Evolutionary conservation across 2,113 vertebrate species (phyloP), one percentile per base, ranked within the genome.

Genomic region (Elephantulus edwardii): DNA sequence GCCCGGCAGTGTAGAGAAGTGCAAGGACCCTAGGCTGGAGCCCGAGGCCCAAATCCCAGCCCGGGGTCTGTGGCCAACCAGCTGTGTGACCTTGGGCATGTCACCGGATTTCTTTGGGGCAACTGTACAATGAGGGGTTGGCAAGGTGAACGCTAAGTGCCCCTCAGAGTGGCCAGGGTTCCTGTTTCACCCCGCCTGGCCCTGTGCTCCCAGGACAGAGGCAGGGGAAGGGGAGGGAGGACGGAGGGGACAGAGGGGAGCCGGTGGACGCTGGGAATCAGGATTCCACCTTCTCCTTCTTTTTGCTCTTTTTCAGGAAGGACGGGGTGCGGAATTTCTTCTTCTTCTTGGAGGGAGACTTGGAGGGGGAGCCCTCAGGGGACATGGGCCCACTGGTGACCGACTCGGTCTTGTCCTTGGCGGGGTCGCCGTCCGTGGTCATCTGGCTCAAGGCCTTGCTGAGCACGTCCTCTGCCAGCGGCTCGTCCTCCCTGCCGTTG

Each of bases 291-390:
- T 99, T 99, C 95, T 99, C 99, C 97, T 99, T 99, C 97, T 99
- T 99, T 96, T 98, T 98, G 97, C 98, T 99, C 96, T 99, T 99
- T 96, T 99, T 99, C 96, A 99, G 98, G 97, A 99, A 99, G 0
- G 99, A 99, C 0, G 99, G 99, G 10, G 99, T 99, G 96, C 99
- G 99, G 98, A 99, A 99, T 97, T 99, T 99, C 98, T 99, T 99
- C 92, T 99, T 99, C 98, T 99, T 99, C 98, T 99, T 99, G 33
- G 99, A 99, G 0, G 99, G 99, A 0, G 99, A 99, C 97, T 99
- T 99, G 93, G 98, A 99, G 8, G 99, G 99, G 0, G 99, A 99
- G 12, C 98, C 99, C 75, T 99, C 99, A 0, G 99, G 99, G 66
- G 99, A 99, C 95, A 98, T 97, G 1, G 98, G 92, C 90, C 97